phyloP scores from a whole-genome alignment of 1,140 invertebrate species.

The Neodiprion pinetum region DNA sequence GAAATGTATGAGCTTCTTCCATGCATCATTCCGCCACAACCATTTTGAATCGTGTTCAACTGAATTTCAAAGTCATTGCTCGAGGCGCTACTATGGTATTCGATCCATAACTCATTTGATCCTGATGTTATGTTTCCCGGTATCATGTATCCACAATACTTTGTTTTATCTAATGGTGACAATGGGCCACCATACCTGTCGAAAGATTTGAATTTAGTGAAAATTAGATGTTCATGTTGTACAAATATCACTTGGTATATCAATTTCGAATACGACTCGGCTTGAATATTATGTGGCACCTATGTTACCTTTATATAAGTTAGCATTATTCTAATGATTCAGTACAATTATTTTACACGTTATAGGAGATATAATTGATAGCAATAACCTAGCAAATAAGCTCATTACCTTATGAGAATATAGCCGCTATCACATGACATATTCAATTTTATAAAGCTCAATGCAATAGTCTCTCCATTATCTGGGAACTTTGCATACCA shows the following conservation, averaged over 20 bases:
- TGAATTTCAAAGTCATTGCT: constrained; percentile 61
- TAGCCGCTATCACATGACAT: constrained; percentile 69
- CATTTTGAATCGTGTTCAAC: constrained; percentile 42
- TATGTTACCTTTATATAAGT: too few relatives aligned
- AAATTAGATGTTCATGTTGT: too few relatives aligned
- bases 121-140: constrained; percentile 35
- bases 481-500: constrained; percentile 66
- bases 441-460: constrained; percentile 61
- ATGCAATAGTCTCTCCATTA: constrained; percentile 63
- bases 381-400: too few relatives aligned
- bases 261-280: background rate
- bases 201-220: background rate
- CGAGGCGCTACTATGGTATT: constrained; percentile 65
- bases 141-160: constrained; percentile 60
- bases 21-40: constrained; percentile 49
- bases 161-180: constrained; percentile 65
- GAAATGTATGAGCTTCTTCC: constrained; percentile 36
- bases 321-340: too few relatives aligned
- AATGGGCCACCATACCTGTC: constrained; percentile 60
- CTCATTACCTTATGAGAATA: constrained; percentile 56
- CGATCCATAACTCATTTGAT: constrained; percentile 65
- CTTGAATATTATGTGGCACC: background rate
- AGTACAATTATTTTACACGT: too few relatives aligned
- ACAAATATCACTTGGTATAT: too few relatives aligned
- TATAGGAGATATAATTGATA: too few relatives aligned